phyloP scores from a whole-genome alignment of 2,888 invertebrate genomes.

The Lasius fuliginosus region DNA sequence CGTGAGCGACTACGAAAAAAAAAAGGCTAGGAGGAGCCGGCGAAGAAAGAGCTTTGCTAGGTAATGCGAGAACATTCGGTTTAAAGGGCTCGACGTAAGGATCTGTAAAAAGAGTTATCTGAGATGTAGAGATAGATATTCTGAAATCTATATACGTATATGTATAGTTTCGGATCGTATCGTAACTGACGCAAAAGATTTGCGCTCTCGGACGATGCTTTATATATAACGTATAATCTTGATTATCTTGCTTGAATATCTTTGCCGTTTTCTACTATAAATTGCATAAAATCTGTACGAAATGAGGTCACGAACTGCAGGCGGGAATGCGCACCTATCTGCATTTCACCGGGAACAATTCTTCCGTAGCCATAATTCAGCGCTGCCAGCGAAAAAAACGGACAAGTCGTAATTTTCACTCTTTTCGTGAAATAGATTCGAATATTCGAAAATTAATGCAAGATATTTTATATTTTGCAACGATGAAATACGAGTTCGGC shows the following conservation, averaged over 20 bases:
- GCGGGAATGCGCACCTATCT: slow-evolving; percentile 33
- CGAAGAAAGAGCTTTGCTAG: not conserved
- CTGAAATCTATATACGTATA: not conserved
- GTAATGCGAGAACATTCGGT: slow-evolving; percentile 29
- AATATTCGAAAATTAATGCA: slow-evolving; percentile 45
- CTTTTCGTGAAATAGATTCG: slow-evolving; percentile 50
- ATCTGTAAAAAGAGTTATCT: slow-evolving; percentile 21
- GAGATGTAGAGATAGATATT: slow-evolving; percentile 10
- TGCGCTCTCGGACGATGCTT: not conserved
- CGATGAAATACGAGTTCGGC: slow-evolving; percentile 37
- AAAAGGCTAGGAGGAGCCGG: slow-evolving; percentile 6
- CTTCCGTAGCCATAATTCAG: slow-evolving; percentile 53
- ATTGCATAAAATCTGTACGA: slow-evolving; percentile 56
- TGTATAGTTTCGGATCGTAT: not conserved
- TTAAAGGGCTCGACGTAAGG: slow-evolving; percentile 11
- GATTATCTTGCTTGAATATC: slow-evolving; percentile 50
- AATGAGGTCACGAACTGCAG: slow-evolving; percentile 57
- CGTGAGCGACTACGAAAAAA: slow-evolving; percentile 41
- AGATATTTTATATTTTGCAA: slow-evolving; percentile 12
- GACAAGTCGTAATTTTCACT: slow-evolving; percentile 38
- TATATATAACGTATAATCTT: slow-evolving; percentile 38
- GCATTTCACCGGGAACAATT: slow-evolving; percentile 58
- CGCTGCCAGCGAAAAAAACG: slow-evolving; percentile 15
- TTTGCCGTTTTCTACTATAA: slow-evolving; percentile 41
- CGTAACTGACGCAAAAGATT: not conserved